phyloP scores from a whole-genome alignment of 2,888 invertebrate species.

The Encarsia formosa region DNA sequence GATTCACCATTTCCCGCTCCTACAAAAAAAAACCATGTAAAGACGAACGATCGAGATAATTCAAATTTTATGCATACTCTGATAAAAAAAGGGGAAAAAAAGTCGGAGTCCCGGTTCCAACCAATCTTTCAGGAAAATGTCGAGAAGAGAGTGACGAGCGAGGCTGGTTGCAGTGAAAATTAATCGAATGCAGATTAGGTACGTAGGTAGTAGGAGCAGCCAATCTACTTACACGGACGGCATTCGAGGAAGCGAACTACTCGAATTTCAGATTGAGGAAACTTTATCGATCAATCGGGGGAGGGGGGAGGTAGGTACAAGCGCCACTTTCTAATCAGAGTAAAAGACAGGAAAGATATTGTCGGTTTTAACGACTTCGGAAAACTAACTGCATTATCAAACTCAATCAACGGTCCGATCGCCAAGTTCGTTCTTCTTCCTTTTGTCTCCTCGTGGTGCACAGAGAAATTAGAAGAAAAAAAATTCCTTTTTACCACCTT shows the following conservation, averaged over 20 bases:
- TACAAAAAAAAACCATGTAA: too few species aligned
- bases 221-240: conserved; percentile 24
- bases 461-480: not conserved
- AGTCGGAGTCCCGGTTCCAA: too few species aligned
- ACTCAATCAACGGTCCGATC: not conserved
- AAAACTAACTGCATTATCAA: conserved; percentile 5
- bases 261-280: conserved; percentile 25
- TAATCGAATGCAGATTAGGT: conserved; percentile 20
- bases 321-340: conserved; percentile 25
- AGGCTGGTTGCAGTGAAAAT: too few species aligned
- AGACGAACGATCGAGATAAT: too few species aligned
- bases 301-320: too few species aligned
- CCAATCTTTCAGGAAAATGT: too few species aligned
- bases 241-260: conserved; percentile 8
- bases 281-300: conserved; percentile 25
- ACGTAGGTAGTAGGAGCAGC: conserved; percentile 16
- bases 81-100: too few species aligned
- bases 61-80: too few species aligned
- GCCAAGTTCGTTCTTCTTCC: not conserved
- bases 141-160: too few species aligned
- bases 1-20: too few species aligned
- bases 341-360: conserved; percentile 25
- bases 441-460: not conserved
- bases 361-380: conserved; percentile 19
- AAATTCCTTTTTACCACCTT: too few species aligned